Conservation (phyloP, 2,797 vertebrate genomes). For the Gila robusta region DNA sequence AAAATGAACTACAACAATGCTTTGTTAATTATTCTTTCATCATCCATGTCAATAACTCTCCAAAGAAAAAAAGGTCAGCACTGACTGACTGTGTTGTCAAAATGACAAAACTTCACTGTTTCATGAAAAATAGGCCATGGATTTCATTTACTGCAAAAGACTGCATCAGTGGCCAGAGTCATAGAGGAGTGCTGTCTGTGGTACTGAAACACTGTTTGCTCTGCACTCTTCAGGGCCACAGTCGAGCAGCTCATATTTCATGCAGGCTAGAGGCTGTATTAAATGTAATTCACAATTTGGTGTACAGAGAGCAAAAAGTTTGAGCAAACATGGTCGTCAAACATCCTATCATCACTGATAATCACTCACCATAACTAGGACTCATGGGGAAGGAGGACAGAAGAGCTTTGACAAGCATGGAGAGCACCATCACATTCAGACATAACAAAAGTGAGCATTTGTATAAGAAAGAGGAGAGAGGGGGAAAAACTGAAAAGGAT, state of each 20-base stretch:
- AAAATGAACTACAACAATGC: not conserved
- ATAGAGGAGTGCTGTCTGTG: constrained; percentile 83
- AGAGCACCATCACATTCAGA: constrained; percentile 43
- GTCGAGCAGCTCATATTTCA: constrained; percentile 36
- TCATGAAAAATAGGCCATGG: not conserved
- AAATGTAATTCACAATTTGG: constrained; percentile 20
- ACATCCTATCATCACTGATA: constrained; percentile 21
- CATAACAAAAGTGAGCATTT: constrained; percentile 51
- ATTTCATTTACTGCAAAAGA: constrained; percentile 7
- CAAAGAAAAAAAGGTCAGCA: not conserved
- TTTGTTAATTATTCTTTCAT: not conserved
- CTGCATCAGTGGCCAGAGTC: not conserved
- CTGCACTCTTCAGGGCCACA: constrained; percentile 11
- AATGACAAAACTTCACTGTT: not conserved
- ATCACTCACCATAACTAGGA: constrained; percentile 21
- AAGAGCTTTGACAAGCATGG: constrained; percentile 42
- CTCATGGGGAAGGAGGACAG: constrained; percentile 13
- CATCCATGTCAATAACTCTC: not conserved
- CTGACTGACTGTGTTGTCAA: not conserved
- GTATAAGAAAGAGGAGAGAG: constrained; percentile 54
- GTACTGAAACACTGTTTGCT: constrained; percentile 81
- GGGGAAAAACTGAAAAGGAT: constrained; percentile 28
- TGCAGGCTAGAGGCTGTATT: not conserved
- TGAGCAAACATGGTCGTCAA: not conserved
- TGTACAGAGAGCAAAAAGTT: not conserved